Percentiles rank a stretch among this genome's conserved stretches.
These are phyloP conservation scores for Salvelinus sp. DNA, from an alignment of 2,113 vertebrate species.

Conservation along the genomic window DNA sequence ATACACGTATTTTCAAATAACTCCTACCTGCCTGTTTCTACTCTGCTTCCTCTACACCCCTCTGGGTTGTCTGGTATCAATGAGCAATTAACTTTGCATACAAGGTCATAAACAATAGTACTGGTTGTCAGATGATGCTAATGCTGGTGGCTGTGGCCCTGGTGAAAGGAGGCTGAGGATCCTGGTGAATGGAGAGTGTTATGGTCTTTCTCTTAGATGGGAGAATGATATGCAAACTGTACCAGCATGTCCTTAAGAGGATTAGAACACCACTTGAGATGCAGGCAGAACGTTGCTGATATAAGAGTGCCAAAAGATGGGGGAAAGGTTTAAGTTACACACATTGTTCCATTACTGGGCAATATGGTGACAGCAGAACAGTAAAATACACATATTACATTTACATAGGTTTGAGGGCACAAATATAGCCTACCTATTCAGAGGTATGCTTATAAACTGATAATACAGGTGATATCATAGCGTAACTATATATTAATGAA, in stretches of 20 bases:
- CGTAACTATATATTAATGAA: too few relatives aligned
- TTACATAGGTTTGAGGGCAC: not conserved
- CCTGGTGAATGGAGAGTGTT: conserved; percentile 60
- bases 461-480: too few relatives aligned
- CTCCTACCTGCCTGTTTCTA: not conserved
- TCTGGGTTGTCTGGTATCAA: conserved; percentile 71
- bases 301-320: not conserved
- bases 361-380: not conserved
- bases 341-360: not conserved
- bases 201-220: conserved; percentile 63
- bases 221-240: conserved; percentile 76
- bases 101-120: conserved; percentile 67
- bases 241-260: conserved; percentile 71
- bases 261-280: conserved; percentile 73
- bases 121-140: conserved; percentile 74
- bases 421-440: too few relatives aligned
- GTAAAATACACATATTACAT: not conserved
- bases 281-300: conserved; percentile 30
- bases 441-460: too few relatives aligned
- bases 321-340: not conserved
- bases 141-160: conserved; percentile 55
- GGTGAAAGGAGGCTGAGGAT: conserved; percentile 54
- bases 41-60: conserved; percentile 61
- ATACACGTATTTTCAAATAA: too few relatives aligned
- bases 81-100: conserved; percentile 77